Conservation (phyloP, 2,888 invertebrate genomes). For the Dynastes maya region DNA sequence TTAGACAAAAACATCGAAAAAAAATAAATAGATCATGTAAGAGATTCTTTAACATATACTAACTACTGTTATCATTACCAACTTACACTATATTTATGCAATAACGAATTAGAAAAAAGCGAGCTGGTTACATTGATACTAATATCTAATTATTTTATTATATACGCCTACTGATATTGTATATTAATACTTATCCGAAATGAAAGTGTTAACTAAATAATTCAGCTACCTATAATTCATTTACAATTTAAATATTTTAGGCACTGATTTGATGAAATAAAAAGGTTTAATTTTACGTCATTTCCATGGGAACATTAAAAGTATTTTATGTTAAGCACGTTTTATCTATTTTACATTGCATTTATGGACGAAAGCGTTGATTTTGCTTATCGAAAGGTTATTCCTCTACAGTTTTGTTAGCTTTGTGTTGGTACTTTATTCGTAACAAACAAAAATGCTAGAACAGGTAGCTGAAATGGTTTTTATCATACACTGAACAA, state of each 20-base stretch:
- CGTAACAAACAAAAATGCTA: neutral
- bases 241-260: neutral
- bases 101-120: constrained; percentile 25
- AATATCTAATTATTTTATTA: neutral
- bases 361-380: constrained; percentile 41
- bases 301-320: neutral
- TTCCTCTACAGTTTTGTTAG: too few species aligned
- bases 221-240: constrained; percentile 1
- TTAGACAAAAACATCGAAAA: neutral
- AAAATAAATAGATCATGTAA: constrained; percentile 1
- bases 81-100: neutral
- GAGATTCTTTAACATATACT: constrained; percentile 1
- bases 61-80: neutral
- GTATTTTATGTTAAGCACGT: neutral
- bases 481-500: neutral
- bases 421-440: too few species aligned
- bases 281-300: neutral
- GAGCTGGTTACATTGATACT: neutral
- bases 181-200: too few species aligned
- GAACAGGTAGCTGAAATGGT: constrained; percentile 17
- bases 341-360: neutral
- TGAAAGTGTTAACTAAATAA: neutral
- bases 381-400: neutral
- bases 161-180: too few species aligned
- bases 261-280: neutral